Conservation (phyloP, 2,797 vertebrate genomes). For the Tarsius wallacei region DNA sequence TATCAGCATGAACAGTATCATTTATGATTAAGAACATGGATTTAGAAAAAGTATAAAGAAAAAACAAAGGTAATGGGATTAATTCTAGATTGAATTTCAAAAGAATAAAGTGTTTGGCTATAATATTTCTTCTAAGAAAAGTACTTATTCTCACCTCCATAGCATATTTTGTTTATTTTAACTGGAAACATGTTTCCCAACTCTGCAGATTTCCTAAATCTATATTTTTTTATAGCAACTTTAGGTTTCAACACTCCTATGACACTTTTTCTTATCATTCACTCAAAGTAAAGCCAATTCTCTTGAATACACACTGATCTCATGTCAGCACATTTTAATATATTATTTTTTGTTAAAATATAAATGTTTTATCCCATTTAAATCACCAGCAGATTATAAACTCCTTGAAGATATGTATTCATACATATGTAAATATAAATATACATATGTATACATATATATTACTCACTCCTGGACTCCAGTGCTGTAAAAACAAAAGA, state of each 20-base stretch:
- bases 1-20: not conserved
- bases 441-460: not conserved
- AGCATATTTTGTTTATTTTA: not conserved
- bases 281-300: not conserved
- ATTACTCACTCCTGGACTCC: not conserved
- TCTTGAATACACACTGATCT: not conserved
- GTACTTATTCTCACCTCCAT: not conserved
- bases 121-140: not conserved
- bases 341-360: not conserved
- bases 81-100: not conserved
- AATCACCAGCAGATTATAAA: not conserved
- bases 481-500: not conserved
- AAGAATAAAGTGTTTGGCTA: slow-evolving; percentile 24
- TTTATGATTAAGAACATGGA: not conserved
- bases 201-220: not conserved
- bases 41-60: not conserved
- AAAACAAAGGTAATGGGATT: not conserved
- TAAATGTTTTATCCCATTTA: not conserved
- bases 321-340: not conserved
- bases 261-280: not conserved
- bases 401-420: not conserved
- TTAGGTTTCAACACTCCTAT: not conserved
- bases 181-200: not conserved
- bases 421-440: not conserved
- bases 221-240: not conserved